Conservation (phyloP, 2,113 vertebrate species). For the Aptenodytes patagonicus region DNA sequence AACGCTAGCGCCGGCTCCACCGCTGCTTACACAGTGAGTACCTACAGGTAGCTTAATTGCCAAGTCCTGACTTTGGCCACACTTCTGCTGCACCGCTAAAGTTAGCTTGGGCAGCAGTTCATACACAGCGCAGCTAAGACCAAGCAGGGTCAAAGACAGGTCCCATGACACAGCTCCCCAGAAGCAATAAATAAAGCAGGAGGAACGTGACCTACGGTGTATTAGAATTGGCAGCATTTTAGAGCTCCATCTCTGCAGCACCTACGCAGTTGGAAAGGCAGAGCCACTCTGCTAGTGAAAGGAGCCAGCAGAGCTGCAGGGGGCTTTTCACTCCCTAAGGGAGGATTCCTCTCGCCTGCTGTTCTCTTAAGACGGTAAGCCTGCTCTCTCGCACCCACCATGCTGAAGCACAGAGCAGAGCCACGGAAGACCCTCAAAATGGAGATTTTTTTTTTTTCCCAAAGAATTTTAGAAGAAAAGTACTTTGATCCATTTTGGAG, state of each 20-base stretch:
- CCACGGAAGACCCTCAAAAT: background rate
- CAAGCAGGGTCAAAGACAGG: background rate
- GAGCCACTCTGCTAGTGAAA: background rate
- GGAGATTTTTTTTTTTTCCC: background rate
- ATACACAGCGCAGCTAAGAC: background rate
- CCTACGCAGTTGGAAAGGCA: background rate
- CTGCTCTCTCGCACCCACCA: background rate
- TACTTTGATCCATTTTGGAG: background rate
- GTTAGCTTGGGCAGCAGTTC: background rate
- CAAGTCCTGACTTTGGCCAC: background rate
- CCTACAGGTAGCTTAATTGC: background rate
- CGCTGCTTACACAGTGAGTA: background rate
- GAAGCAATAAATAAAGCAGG: background rate
- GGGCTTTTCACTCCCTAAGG: too few species aligned
- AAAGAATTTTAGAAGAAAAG: background rate
- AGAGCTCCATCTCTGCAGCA: background rate
- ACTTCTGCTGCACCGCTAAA: background rate
- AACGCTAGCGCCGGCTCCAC: background rate
- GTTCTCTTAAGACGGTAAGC: background rate
- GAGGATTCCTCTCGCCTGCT: background rate
- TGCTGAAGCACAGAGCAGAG: background rate
- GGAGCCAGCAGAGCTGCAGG: background rate
- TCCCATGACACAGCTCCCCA: background rate
- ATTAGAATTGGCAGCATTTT: background rate
- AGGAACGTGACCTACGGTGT: accelerated